A percentile compares a stretch with the other conserved stretches of the same genome.
phyloP scores from a whole-genome alignment of 2,797 vertebrate species.

The Oreonectes daqikongensis region DNA sequence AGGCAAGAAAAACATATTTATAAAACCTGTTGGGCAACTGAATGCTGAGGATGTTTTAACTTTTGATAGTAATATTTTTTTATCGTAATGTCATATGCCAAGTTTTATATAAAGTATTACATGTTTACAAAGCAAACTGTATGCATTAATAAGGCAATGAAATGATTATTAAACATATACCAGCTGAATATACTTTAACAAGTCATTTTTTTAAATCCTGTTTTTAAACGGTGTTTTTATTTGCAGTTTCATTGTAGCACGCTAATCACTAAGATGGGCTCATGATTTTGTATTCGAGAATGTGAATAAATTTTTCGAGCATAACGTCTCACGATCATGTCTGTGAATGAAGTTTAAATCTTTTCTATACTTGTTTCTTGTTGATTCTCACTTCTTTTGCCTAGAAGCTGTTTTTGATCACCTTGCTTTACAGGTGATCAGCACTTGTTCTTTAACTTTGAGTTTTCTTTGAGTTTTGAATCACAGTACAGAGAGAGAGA shows the following conservation, averaged over 20 bases:
- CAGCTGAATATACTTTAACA: constrained; percentile 1
- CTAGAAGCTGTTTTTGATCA: not conserved
- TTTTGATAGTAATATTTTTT: not conserved
- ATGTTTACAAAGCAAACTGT: constrained; percentile 33
- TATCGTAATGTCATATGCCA: constrained; percentile 20
- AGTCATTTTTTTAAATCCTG: not conserved
- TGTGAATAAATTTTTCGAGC: not conserved
- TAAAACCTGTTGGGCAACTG: not conserved
- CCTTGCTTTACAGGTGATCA: not conserved
- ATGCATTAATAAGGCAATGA: not conserved
- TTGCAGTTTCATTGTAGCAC: not conserved
- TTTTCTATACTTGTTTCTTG: not conserved
- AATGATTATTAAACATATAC: not conserved
- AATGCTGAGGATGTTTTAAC: not conserved
- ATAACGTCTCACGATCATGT: not conserved
- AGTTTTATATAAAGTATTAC: constrained; percentile 27
- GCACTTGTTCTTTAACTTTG: too few relatives aligned
- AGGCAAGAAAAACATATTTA: constrained; percentile 2
- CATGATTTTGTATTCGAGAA: constrained; percentile 5
- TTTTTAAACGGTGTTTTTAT: not conserved
- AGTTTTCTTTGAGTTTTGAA: too few relatives aligned
- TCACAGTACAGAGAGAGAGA: not conserved
- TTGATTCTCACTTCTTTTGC: not conserved
- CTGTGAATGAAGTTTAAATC: not conserved
- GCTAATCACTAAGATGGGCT: not conserved